These are phyloP conservation scores for Paratilapia polleni DNA, from an alignment of 2,113 vertebrate species.

Conservation along the genomic window DNA sequence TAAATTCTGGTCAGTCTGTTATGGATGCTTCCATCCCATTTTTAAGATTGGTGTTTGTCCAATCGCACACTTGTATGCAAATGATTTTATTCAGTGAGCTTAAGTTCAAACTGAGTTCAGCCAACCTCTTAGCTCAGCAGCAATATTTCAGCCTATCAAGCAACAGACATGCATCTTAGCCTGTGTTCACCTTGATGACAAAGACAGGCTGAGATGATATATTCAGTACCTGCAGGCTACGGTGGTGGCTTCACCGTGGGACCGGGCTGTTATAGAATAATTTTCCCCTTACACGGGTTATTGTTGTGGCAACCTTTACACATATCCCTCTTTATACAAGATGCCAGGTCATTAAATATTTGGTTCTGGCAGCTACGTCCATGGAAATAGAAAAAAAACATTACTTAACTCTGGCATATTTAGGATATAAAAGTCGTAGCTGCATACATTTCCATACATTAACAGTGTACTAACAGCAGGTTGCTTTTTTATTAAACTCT, in stretches of 20 bases:
- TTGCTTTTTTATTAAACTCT: not conserved
- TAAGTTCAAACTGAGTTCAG: constrained; percentile 50
- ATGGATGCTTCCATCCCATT: constrained; percentile 6
- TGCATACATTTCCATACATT: constrained; percentile 24
- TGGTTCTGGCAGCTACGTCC: not conserved
- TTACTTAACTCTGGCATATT: not conserved
- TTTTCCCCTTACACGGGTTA: not conserved
- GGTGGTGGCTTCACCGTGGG: not conserved
- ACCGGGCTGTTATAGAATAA: not conserved
- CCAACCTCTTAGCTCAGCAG: constrained; percentile 31
- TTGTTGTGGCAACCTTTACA: not conserved
- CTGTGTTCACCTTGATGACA: constrained; percentile 1
- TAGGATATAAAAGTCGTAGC: not conserved
- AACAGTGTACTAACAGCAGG: not conserved
- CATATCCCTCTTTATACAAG: not conserved
- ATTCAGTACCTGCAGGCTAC: constrained; percentile 2
- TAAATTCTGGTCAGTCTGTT: not conserved
- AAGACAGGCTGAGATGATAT: not conserved
- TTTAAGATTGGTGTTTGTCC: constrained; percentile 28
- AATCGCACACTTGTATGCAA: constrained; percentile 27
- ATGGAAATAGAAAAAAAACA: not conserved
- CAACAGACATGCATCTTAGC: constrained; percentile 7
- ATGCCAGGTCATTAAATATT: constrained; percentile 8
- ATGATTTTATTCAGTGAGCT: constrained; percentile 9
- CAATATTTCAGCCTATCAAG: constrained; percentile 22